Percentiles rank a stretch among this genome's conserved stretches.
Evolutionary conservation across 1,140 invertebrate species (phyloP).

Genomic region (Melitaea cinxia): DNA sequence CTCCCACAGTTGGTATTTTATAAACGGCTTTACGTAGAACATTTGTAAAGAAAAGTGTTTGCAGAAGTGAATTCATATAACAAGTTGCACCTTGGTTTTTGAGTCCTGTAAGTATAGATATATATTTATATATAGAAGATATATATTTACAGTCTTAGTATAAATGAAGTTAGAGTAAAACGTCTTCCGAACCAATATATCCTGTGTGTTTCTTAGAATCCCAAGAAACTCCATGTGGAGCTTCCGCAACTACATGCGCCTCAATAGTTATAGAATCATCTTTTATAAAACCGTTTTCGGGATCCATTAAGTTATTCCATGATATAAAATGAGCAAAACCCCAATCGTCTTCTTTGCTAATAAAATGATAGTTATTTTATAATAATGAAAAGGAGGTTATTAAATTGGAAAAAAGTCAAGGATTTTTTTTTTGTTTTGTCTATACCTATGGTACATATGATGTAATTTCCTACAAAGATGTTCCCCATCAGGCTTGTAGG

Average conservation of each 20-base stretch:
- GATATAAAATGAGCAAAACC: conserved; percentile 97
- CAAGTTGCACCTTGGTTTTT: conserved; percentile 99
- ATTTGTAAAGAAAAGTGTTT: conserved; percentile 99
- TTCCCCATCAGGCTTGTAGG: conserved; percentile 91
- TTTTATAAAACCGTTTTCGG: conserved; percentile 96
- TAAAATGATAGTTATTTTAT: neutral
- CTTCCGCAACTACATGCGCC: conserved; percentile 97
- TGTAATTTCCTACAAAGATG: conserved; percentile 88
- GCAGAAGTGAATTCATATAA: conserved; percentile 99
- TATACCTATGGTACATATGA: conserved; percentile 84
- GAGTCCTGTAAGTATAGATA: conserved; percentile 83
- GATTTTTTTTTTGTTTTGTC: conserved; percentile 13
- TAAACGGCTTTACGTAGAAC: conserved; percentile 95
- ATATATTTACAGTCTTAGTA: neutral
- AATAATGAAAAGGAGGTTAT: too few species aligned
- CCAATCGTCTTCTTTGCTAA: conserved; percentile 99
- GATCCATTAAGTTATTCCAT: conserved; percentile 96
- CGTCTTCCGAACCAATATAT: conserved; percentile 48
- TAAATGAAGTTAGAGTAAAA: neutral
- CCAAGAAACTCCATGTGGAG: conserved; percentile 99
- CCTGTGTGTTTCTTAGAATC: conserved; percentile 99
- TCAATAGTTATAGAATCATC: conserved; percentile 97
- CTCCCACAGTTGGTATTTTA: conserved; percentile 99
- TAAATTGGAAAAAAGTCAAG: neutral
- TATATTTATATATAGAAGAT: neutral